Percentiles rank a stretch among this genome's conserved stretches.
Evolutionary conservation across 2,113 vertebrate genomes (phyloP).

Genomic region (Cryptotis parvus): DNA sequence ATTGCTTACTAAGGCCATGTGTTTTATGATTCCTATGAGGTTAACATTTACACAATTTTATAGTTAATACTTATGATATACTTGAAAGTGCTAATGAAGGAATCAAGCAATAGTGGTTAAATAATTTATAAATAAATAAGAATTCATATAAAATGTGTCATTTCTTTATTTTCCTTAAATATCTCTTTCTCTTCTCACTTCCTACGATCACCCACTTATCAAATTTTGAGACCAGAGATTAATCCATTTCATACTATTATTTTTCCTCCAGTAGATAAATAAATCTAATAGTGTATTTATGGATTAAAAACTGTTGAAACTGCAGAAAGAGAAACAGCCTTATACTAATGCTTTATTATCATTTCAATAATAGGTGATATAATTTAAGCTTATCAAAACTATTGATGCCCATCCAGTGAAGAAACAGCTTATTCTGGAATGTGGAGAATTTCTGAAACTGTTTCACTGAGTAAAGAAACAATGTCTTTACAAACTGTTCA

Average conservation of each 20-base stretch:
- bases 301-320: background rate
- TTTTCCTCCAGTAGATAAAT: background rate
- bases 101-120: background rate
- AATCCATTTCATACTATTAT: background rate
- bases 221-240: background rate
- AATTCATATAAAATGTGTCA: background rate
- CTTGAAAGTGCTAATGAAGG: background rate
- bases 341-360: background rate
- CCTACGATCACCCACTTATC: accelerated
- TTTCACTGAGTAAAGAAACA: no score
- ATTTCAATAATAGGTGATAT: background rate
- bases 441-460: no score
- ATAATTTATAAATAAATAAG: background rate
- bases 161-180: background rate
- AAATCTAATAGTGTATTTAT: background rate
- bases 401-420: background rate
- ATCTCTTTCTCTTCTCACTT: background rate
- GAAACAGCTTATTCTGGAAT: background rate
- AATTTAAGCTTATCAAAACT: background rate
- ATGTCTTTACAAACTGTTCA: no score
- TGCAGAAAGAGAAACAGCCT: background rate
- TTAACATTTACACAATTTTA: background rate
- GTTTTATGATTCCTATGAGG: background rate
- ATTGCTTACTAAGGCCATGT: background rate
- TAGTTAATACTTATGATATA: background rate